phyloP scores from a whole-genome alignment of 2,113 vertebrate species.

The Platycercus adscitus region DNA sequence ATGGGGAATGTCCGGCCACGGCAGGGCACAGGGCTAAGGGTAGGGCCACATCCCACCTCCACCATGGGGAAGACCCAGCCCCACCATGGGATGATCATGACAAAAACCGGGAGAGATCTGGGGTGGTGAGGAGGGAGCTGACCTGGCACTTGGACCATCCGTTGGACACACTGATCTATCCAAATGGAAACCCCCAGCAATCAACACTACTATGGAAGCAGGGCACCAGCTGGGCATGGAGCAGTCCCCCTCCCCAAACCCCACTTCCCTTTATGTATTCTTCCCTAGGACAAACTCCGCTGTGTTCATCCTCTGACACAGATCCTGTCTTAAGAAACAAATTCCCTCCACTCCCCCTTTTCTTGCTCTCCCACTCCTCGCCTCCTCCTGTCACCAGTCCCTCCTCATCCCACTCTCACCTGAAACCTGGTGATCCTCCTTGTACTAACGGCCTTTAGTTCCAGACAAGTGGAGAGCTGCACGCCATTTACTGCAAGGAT shows the following conservation, averaged over 20 bases:
- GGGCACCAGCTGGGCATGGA: neutral
- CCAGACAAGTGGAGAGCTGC: neutral
- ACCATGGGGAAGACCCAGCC: neutral
- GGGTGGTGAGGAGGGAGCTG: neutral
- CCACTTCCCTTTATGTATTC: neutral
- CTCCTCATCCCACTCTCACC: neutral
- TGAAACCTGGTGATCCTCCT: neutral
- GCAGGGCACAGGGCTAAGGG: neutral
- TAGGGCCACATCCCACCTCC: neutral
- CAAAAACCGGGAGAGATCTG: neutral
- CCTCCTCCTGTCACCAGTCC: neutral
- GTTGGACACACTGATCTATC: neutral
- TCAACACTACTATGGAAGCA: neutral
- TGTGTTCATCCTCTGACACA: neutral
- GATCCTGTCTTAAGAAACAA: neutral
- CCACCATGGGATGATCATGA: neutral
- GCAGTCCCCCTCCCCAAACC: neutral
- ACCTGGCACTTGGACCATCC: neutral
- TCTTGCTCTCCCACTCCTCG: neutral
- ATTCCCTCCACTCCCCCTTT: neutral
- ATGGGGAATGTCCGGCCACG: rapidly evolving
- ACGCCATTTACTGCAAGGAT: neutral
- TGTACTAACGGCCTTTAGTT: neutral
- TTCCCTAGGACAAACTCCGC: neutral
- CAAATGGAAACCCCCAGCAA: neutral